Conservation (phyloP, 2,113 vertebrate genomes). For the Eonycteris spelaea region DNA sequence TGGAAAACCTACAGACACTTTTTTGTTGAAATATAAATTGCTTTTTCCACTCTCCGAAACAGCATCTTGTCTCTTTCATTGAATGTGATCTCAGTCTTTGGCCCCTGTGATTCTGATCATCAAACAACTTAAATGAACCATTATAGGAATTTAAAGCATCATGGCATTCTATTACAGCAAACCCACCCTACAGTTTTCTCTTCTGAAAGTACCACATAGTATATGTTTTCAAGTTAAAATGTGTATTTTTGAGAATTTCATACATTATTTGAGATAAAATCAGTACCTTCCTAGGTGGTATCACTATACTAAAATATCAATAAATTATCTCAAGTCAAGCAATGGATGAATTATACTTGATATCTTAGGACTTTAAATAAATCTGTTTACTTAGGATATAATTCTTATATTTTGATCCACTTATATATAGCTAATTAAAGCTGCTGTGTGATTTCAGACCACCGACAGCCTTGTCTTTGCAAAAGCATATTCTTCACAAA, state of each 20-base stretch:
- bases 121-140: not conserved
- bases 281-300: not conserved
- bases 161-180: not conserved
- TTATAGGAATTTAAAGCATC: too few relatives aligned
- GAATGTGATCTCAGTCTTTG: not conserved
- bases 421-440: not conserved
- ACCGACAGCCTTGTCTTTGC: not conserved
- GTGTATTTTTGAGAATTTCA: not conserved
- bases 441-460: not conserved
- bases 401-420: not conserved
- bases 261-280: not conserved
- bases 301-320: not conserved
- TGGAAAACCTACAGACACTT: not conserved
- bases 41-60: not conserved
- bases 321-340: not conserved
- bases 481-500: constrained; percentile 13
- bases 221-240: not conserved
- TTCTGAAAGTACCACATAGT: not conserved
- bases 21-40: not conserved
- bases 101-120: not conserved
- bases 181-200: not conserved
- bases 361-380: not conserved
- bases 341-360: not conserved
- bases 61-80: not conserved
- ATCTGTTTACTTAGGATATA: not conserved